Base-by-base conservation (phyloP, 2,113 vertebrate genomes). In the Pristiophorus japonicus region DNA sequence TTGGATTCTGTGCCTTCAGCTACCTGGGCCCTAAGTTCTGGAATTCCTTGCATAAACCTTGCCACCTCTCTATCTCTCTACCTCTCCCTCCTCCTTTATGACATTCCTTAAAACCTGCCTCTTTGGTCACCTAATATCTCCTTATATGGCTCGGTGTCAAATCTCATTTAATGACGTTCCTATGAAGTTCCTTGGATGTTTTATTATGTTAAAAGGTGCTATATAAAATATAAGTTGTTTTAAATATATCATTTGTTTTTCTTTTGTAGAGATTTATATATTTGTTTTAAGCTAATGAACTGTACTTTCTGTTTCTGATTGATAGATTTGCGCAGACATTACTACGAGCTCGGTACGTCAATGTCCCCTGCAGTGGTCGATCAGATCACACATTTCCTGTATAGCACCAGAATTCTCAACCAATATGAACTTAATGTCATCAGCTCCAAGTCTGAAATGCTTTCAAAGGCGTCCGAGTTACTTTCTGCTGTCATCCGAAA, bases 401-500 rank as follows among this genome's bases (percentile, higher is more conserved):
- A 73, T n/a, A 84, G 67, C 22, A 96, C 96, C 0, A 20, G 10
- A 45, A 96, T 95, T 10, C 96, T 97, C 67, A 96, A 96, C 0
- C 85, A 55, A 3, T 96, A 95, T 10, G 97, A 97, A 67, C 95
- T 87, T 18, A 96, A 97, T 96, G 87, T 96, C 93, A 96, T 96
- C 93, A 1, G 16, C 0, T 85, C 65, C 0, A 96, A 96, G 93
- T 34, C 51, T 20, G 96, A 95, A 55, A 96, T n/a, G 92, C 87
- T 96, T 95, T 93, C 96, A 22, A 96, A 96, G 95, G 96, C 97
- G 1, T 18, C 96, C 0, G 96, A 96, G 90, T 4, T 96, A 70
- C 59, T 97, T 70, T 96, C 97, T n/a, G 96, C 92, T 5, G 70
- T 97, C 22, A 85, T 96, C 4, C 87, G 70, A 63, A 97, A 96